Evolutionary conservation across 1,140 invertebrate species (phyloP).

Genomic region (Myzus persicae): DNA sequence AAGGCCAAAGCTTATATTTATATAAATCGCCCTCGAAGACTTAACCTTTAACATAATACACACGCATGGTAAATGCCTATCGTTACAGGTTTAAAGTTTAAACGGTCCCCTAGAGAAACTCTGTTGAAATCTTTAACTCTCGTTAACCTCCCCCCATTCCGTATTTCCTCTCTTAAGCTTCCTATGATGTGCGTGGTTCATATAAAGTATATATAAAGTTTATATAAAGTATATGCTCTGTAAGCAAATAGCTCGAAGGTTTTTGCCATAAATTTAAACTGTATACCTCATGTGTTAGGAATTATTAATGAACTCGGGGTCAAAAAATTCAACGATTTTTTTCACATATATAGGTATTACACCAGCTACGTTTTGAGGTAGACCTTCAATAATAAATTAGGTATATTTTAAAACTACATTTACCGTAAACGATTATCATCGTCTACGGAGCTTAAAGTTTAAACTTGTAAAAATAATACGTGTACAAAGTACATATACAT

Average conservation of each 20-base stretch:
- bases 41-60: background rate
- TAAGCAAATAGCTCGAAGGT: background rate
- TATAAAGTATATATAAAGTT: conserved; percentile 18
- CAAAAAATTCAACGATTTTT: background rate
- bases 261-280: conserved; percentile 6
- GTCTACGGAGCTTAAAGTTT: background rate
- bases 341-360: background rate
- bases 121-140: background rate
- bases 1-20: background rate
- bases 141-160: background rate
- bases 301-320: conserved; percentile 20
- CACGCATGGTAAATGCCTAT: background rate
- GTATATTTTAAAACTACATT: background rate
- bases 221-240: background rate
- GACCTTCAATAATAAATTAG: background rate
- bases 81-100: background rate
- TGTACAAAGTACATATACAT: background rate
- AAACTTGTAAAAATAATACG: background rate
- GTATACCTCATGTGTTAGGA: background rate
- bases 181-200: background rate
- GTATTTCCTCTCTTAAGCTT: background rate
- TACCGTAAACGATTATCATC: background rate
- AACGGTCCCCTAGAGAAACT: background rate
- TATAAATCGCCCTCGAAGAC: background rate
- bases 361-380: background rate